Conservation (phyloP, 2,888 invertebrate genomes). For the Slavum lentiscoides region DNA sequence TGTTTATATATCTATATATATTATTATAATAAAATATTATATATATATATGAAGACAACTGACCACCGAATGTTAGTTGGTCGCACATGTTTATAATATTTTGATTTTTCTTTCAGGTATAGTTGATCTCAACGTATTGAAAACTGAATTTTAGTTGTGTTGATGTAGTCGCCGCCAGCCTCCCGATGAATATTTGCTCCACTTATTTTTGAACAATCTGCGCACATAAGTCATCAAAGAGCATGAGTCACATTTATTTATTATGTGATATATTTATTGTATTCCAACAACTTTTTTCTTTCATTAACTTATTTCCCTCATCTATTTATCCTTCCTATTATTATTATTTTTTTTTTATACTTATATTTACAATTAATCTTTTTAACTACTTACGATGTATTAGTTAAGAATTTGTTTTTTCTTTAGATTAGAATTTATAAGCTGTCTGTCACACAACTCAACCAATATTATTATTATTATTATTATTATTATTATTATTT, state of each 20-base stretch:
- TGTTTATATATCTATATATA: slow-evolving; percentile 1
- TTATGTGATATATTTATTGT: slow-evolving; percentile 27
- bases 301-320: background rate
- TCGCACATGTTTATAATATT: slow-evolving; percentile 18
- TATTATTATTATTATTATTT: slow-evolving; percentile 36
- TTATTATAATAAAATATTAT: background rate
- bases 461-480: slow-evolving; percentile 38
- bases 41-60: too few relatives aligned
- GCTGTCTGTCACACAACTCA: slow-evolving; percentile 21
- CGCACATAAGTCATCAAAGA: slow-evolving; percentile 20
- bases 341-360: slow-evolving; percentile 33
- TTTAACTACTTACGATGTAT: background rate
- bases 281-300: slow-evolving; percentile 25
- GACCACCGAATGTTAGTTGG: background rate
- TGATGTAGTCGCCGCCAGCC: slow-evolving; percentile 17
- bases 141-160: slow-evolving; percentile 34
- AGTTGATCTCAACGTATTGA: slow-evolving; percentile 48
- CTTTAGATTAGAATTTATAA: slow-evolving; percentile 22
- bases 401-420: slow-evolving; percentile 30
- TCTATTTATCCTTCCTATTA: slow-evolving; percentile 13
- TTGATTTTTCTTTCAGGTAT: slow-evolving; percentile 40
- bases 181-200: slow-evolving; percentile 19
- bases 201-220: slow-evolving; percentile 22
- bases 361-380: slow-evolving; percentile 3
- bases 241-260: background rate